phyloP scores from a whole-genome alignment of 2,113 vertebrate genomes.

The Neogobius melanostomus region DNA sequence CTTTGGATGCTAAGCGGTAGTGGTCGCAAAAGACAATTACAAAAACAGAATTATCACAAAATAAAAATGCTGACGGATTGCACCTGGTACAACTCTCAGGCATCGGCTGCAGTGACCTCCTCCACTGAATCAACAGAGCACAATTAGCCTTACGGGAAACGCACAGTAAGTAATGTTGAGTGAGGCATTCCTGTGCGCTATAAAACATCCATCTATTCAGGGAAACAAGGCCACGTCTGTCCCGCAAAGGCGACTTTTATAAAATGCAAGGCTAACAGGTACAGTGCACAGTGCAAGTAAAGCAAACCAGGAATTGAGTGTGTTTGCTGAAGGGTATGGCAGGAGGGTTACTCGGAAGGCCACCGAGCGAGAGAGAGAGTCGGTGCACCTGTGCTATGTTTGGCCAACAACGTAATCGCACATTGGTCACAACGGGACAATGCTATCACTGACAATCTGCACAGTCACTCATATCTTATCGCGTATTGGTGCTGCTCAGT shows the following conservation, averaged over 20 bases:
- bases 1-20: constrained; percentile 12
- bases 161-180: constrained; percentile 32
- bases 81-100: constrained; percentile 4
- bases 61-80: background rate
- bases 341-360: constrained; percentile 45
- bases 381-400: constrained; percentile 68
- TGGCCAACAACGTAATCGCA: constrained; percentile 61
- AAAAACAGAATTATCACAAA: background rate
- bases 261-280: constrained; percentile 33
- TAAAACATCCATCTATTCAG: constrained; percentile 31
- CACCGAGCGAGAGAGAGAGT: constrained; percentile 44
- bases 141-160: constrained; percentile 37
- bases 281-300: constrained; percentile 35
- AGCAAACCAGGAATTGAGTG: constrained; percentile 54
- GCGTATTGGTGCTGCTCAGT: constrained; percentile 61
- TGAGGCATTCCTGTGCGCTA: constrained; percentile 41
- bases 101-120: constrained; percentile 16
- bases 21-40: constrained; percentile 18
- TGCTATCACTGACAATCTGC: constrained; percentile 61
- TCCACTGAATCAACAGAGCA: constrained; percentile 50
- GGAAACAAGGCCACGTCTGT: constrained; percentile 18
- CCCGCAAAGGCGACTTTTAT: constrained; percentile 34
- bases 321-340: constrained; percentile 66
- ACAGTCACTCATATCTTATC: constrained; percentile 64
- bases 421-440: constrained; percentile 52